A percentile compares a stretch with the other conserved stretches of the same genome.
These are phyloP conservation scores for Protula sp. DNA, from an alignment of 2,888 invertebrate species.

Conservation along the genomic window DNA sequence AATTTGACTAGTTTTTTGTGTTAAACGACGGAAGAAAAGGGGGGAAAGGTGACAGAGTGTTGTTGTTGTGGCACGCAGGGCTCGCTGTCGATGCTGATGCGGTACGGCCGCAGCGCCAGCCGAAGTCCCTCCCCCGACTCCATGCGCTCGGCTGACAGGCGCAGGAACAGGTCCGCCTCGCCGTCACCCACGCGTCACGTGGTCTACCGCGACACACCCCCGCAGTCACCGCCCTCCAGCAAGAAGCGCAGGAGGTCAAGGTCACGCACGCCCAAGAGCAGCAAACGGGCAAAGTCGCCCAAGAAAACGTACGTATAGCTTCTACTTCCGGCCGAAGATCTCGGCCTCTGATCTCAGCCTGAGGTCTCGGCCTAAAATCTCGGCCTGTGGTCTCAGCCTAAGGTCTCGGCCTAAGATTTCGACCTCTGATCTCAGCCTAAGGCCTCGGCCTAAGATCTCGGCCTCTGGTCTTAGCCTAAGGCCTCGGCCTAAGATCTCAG, in stretches of 20 bases:
- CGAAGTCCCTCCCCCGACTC: slow-evolving; percentile 7
- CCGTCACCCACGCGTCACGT: background rate
- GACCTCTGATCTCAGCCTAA: no score
- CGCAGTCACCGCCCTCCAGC: background rate
- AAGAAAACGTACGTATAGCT: slow-evolving; percentile 9
- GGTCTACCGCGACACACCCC: background rate
- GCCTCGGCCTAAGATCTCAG: no score
- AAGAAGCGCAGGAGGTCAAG: background rate
- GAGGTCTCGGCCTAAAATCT: background rate
- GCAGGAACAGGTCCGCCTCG: background rate
- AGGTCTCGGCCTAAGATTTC: no score
- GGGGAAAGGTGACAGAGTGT: no score
- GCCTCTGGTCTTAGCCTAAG: background rate
- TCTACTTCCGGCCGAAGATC: background rate
- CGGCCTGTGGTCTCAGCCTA: no score
- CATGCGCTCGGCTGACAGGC: background rate
- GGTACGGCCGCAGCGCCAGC: slow-evolving; percentile 1
- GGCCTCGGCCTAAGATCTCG: no score
- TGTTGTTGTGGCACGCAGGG: no score
- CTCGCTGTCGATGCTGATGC: background rate
- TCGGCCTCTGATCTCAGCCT: background rate
- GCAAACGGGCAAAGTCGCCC: slow-evolving; percentile 1
- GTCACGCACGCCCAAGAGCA: background rate
- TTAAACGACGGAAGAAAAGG: no score
- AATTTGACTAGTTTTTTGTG: background rate